These are phyloP conservation scores for Crocidura indochinensis DNA, from an alignment of 2,797 vertebrate genomes.

Conservation along the genomic window DNA sequence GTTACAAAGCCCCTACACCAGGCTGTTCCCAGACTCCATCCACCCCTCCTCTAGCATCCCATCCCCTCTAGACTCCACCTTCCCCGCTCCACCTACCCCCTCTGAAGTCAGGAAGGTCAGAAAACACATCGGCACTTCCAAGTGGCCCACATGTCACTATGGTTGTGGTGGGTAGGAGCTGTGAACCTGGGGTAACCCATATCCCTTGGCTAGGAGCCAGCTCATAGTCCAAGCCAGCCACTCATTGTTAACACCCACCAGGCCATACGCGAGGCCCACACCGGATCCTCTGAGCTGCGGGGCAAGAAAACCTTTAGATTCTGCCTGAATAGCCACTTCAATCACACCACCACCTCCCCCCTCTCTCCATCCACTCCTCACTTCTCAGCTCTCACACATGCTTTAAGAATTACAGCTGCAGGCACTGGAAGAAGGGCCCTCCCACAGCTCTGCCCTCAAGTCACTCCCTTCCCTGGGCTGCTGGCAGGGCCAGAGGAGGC, in stretches of 20 bases:
- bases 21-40: background rate
- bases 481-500: background rate
- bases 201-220: background rate
- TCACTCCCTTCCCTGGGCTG: background rate
- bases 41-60: no score
- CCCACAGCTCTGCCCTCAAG: background rate
- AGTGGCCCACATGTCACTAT: background rate
- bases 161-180: background rate
- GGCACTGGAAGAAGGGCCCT: background rate
- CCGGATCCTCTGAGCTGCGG: no score
- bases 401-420: background rate
- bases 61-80: background rate
- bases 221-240: no score
- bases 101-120: background rate
- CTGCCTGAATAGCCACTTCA: no score
- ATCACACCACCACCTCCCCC: no score
- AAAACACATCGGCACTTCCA: conserved; percentile 44
- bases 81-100: background rate
- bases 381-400: conserved; percentile 21
- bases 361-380: background rate
- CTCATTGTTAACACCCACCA: no score
- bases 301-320: no score
- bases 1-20: background rate
- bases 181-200: background rate
- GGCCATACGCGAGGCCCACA: no score